Evolutionary conservation across 2,113 vertebrate genomes (phyloP).

Genomic region (Anser cygnoides): DNA sequence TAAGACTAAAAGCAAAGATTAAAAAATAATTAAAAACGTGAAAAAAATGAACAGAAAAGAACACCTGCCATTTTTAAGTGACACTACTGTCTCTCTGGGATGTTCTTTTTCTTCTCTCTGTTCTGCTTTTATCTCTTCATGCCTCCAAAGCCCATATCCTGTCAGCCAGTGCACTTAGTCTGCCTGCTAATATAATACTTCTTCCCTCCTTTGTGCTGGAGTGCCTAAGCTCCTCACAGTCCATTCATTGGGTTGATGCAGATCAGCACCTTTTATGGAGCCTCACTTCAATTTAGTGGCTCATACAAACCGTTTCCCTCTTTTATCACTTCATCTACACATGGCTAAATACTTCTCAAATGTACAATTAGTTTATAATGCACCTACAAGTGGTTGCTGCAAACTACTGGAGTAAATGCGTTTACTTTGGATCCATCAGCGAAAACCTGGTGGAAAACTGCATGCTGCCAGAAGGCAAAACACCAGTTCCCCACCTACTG

Average conservation of each 20-base stretch:
- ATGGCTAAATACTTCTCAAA: background rate
- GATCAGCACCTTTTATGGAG: background rate
- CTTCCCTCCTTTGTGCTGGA: background rate
- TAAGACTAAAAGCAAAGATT: background rate
- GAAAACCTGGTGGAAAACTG: background rate
- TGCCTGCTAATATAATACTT: background rate
- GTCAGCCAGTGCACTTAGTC: background rate
- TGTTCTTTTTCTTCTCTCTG: background rate
- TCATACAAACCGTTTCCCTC: background rate
- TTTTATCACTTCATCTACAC: background rate
- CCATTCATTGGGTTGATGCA: background rate
- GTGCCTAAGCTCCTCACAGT: background rate
- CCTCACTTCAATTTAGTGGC: background rate
- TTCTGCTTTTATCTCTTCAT: background rate
- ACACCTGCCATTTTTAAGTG: background rate
- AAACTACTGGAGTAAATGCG: background rate
- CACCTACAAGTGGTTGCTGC: background rate
- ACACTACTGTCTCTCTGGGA: background rate
- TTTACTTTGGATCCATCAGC: background rate
- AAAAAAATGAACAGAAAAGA: background rate
- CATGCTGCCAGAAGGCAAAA: background rate
- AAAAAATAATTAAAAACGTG: background rate
- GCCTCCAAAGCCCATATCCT: background rate
- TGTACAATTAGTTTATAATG: background rate
- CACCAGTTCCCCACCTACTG: background rate